These are phyloP conservation scores for Bubo scandiacus DNA, from an alignment of 2,113 vertebrate genomes.

Conservation along the genomic window DNA sequence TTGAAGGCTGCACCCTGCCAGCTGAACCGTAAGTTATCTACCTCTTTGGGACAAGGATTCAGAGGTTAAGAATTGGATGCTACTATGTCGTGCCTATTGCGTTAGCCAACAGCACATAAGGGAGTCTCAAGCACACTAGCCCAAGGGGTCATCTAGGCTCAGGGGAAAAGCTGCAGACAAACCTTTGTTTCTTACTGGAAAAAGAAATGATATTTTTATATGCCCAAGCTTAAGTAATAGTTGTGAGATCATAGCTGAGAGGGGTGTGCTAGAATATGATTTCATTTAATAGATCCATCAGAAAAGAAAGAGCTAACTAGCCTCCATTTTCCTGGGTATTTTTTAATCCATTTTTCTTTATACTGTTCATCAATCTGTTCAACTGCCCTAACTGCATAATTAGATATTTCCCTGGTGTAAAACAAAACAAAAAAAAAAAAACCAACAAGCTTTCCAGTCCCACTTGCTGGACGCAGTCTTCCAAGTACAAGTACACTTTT, in stretches of 20 bases:
- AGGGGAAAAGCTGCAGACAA: conserved; percentile 51
- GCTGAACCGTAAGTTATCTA: conserved; percentile 39
- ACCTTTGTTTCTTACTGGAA: conserved; percentile 36
- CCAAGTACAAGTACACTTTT: neutral
- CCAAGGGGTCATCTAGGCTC: conserved; percentile 11
- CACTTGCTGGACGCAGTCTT: neutral
- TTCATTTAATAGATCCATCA: conserved; percentile 27
- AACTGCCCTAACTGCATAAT: neutral
- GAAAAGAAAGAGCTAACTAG: neutral
- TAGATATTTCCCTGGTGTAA: neutral
- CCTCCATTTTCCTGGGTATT: neutral
- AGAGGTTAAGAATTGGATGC: conserved; percentile 47
- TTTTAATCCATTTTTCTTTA: conserved; percentile 9
- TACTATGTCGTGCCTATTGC: neutral
- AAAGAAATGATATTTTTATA: conserved; percentile 12
- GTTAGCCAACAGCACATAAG: neutral
- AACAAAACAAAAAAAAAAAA: neutral
- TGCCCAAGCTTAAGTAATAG: conserved; percentile 31
- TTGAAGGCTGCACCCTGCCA: conserved; percentile 38
- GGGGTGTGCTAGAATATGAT: neutral
- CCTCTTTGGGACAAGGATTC: neutral
- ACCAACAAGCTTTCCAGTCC: neutral
- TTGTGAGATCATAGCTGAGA: conserved; percentile 51
- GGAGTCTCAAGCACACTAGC: neutral
- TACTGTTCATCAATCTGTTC: neutral